Conservation (phyloP, 2,797 vertebrate species). For the Melanogrammus aeglefinus region DNA sequence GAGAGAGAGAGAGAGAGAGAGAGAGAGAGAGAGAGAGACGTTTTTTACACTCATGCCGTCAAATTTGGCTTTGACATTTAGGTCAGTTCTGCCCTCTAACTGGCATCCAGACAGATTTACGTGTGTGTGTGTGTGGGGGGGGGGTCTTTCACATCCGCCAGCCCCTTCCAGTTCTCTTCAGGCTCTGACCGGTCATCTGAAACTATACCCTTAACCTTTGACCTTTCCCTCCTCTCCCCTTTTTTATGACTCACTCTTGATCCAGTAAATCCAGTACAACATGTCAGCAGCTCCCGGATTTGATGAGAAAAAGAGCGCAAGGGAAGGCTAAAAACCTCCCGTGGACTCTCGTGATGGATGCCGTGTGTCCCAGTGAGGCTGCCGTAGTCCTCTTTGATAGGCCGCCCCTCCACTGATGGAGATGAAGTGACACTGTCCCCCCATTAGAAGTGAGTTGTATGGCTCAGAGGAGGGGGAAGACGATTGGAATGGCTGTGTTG, state of each 20-base stretch:
- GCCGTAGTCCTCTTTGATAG: neutral
- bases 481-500: constrained; percentile 6
- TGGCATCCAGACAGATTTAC: constrained; percentile 61
- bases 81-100: constrained; percentile 58
- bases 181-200: neutral
- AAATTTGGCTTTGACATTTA: constrained; percentile 62
- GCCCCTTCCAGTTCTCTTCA: neutral
- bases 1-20: constrained; percentile 21
- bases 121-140: constrained; percentile 13
- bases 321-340: neutral
- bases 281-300: neutral
- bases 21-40: neutral
- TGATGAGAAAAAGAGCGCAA: neutral
- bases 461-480: neutral
- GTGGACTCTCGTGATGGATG: neutral
- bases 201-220: constrained; percentile 1
- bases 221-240: neutral
- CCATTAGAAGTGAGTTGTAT: neutral
- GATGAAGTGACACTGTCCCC: constrained; percentile 12
- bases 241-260: neutral
- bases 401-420: neutral
- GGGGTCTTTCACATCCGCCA: too few relatives aligned
- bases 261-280: neutral
- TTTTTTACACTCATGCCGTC: constrained; percentile 23
- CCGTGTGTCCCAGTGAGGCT: neutral